Evolutionary conservation across 2,888 invertebrate species (phyloP).

Genomic region (Polyommatus icarus): DNA sequence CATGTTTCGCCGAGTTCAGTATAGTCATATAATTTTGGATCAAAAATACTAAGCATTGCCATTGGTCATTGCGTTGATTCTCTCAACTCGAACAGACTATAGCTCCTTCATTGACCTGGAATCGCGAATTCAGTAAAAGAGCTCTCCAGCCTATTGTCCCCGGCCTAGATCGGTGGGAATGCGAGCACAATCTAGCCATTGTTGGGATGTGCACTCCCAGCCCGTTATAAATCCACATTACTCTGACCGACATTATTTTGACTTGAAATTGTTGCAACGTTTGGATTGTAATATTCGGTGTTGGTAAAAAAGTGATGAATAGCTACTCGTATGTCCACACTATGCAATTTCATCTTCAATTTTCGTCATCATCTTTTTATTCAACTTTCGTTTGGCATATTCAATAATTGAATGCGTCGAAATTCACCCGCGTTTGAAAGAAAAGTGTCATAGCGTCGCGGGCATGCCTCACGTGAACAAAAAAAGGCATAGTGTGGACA

Average conservation of each 20-base stretch:
- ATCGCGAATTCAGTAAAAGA: constrained; percentile 62
- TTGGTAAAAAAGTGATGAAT: neutral
- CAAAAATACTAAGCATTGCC: neutral
- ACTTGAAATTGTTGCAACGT: neutral
- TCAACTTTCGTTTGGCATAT: too few species aligned
- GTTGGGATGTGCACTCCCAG: constrained; percentile 61
- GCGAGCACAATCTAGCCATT: constrained; percentile 75
- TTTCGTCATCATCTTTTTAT: too few species aligned
- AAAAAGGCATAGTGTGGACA: too few species aligned
- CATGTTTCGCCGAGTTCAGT: too few species aligned
- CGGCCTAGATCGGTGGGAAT: constrained; percentile 72
- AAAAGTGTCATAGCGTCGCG: too few species aligned
- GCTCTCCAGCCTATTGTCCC: constrained; percentile 67
- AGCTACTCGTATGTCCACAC: too few species aligned
- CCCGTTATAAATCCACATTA: constrained; percentile 35
- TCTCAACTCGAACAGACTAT: neutral
- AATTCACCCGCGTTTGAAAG: too few species aligned
- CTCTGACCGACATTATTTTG: constrained; percentile 32
- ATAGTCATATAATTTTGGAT: too few species aligned
- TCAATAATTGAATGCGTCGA: too few species aligned
- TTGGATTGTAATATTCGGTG: neutral
- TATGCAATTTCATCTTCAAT: too few species aligned
- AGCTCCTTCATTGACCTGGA: constrained; percentile 67
- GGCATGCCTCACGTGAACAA: too few species aligned
- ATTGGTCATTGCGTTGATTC: neutral